These are phyloP conservation scores for Melikaiella ostensackeni DNA, from an alignment of 2,888 invertebrate genomes.

Conservation along the genomic window DNA sequence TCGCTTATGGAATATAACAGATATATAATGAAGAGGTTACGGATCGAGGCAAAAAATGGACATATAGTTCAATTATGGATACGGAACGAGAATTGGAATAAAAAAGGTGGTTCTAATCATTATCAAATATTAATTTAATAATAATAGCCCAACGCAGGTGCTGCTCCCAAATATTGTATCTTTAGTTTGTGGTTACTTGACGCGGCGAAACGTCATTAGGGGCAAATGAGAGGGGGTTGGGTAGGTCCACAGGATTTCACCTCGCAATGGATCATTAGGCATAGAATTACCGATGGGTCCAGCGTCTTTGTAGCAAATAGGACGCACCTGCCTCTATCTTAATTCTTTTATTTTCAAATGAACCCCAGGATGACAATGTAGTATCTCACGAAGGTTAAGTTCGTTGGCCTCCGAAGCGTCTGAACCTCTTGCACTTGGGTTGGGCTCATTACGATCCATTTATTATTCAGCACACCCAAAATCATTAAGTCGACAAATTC, in stretches of 20 bases:
- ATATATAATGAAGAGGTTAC: conserved; percentile 15
- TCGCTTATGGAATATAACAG: too few species aligned
- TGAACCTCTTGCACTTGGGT: conserved; percentile 31
- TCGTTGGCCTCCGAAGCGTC: conserved; percentile 22
- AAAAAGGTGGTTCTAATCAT: conserved; percentile 17
- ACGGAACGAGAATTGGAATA: not conserved
- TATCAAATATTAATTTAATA: conserved; percentile 26
- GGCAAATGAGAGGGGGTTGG: conserved; percentile 8
- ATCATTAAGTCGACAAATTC: not conserved
- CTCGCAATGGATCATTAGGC: conserved; percentile 39
- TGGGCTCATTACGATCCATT: conserved; percentile 32
- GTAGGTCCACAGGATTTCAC: conserved; percentile 10
- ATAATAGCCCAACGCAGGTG: conserved; percentile 30
- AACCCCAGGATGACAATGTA: conserved; percentile 54
- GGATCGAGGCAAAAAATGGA: not conserved
- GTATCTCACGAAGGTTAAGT: conserved; percentile 33
- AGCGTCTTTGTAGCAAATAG: conserved; percentile 49
- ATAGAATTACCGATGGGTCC: conserved; percentile 31
- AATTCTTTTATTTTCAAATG: conserved; percentile 43
- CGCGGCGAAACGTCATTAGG: conserved; percentile 38
- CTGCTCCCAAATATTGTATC: conserved; percentile 46
- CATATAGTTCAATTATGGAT: conserved; percentile 7
- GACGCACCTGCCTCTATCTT: conserved; percentile 55
- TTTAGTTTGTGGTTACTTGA: conserved; percentile 48
- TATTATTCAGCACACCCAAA: conserved; percentile 26